Conservation (phyloP, 30 jellyfish, hydroid and myxozoan species). For the Aurelia coerulea region DNA sequence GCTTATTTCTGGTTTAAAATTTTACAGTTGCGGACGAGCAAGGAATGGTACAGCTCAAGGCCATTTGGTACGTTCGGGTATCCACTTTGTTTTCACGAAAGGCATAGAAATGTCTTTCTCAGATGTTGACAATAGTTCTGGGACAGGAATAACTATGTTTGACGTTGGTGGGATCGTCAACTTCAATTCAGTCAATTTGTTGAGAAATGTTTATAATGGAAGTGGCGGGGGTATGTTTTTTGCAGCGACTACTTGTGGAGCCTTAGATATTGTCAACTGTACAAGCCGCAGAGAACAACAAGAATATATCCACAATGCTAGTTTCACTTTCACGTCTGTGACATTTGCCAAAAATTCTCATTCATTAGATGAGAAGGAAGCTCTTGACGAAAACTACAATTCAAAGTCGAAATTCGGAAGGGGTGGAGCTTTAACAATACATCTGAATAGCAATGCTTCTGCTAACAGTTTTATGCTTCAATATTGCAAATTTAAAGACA, state of each 20-base stretch:
- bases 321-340: conserved; percentile 14
- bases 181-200: conserved; percentile 16
- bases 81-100: conserved; percentile 49
- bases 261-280: conserved; percentile 62
- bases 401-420: conserved; percentile 24
- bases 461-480: conserved; percentile 25
- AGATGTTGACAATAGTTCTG: conserved; percentile 21
- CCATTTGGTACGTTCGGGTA: conserved; percentile 15
- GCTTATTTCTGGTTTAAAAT: conserved; percentile 12
- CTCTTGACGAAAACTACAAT: background rate
- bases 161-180: conserved; percentile 58
- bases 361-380: background rate
- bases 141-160: conserved; percentile 59
- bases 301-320: conserved; percentile 47
- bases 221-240: conserved; percentile 69
- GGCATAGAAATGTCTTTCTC: conserved; percentile 29
- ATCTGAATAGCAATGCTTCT: conserved; percentile 52
- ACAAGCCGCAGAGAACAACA: conserved; percentile 57
- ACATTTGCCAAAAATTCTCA: conserved; percentile 11
- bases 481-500: conserved; percentile 39
- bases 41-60: conserved; percentile 19
- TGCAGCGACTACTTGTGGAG: conserved; percentile 79
- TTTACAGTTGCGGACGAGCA: conserved; percentile 39
- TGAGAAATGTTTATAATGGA: conserved; percentile 3
- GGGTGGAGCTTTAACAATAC: conserved; percentile 74